A percentile compares a stretch with the other conserved stretches of the same genome.
Evolutionary conservation across 2,888 invertebrate genomes (phyloP).

Genomic region (Hemithea aestivaria): DNA sequence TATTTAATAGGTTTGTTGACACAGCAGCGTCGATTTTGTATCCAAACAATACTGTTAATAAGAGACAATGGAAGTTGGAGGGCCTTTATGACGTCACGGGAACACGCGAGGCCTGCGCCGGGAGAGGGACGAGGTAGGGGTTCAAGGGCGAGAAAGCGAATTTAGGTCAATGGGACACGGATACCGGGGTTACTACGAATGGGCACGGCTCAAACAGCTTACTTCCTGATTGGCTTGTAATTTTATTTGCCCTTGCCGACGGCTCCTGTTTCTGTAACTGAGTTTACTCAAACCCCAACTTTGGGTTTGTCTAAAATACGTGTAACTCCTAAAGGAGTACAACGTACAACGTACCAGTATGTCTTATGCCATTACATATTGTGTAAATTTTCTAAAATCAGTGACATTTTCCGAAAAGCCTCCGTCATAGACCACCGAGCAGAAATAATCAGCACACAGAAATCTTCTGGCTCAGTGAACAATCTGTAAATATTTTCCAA

Average conservation of each 20-base stretch:
- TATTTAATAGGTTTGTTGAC: constrained; percentile 32
- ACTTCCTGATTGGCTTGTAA: constrained; percentile 38
- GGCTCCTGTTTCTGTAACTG: constrained; percentile 20
- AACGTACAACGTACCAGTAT: too few relatives aligned
- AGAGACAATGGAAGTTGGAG: constrained; percentile 47
- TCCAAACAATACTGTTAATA: constrained; percentile 38
- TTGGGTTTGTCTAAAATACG: constrained; percentile 1
- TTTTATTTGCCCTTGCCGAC: constrained; percentile 22
- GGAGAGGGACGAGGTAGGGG: constrained; percentile 45
- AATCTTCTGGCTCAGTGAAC: constrained; percentile 34
- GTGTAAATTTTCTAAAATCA: not conserved
- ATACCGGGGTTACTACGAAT: constrained; percentile 40
- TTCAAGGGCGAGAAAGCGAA: constrained; percentile 72
- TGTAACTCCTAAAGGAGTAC: not conserved
- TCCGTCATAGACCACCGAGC: constrained; percentile 21
- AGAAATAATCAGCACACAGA: constrained; percentile 28
- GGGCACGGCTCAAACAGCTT: constrained; percentile 27
- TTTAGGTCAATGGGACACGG: constrained; percentile 69
- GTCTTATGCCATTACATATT: too few relatives aligned
- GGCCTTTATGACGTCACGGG: constrained; percentile 68
- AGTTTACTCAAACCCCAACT: constrained; percentile 7
- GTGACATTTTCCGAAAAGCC: constrained; percentile 11
- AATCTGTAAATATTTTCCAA: constrained; percentile 40
- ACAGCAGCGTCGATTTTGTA: constrained; percentile 28
- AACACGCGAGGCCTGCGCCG: constrained; percentile 28